Conservation (phyloP, 2,888 invertebrate genomes). For the Cataglyphis altisquamis region DNA sequence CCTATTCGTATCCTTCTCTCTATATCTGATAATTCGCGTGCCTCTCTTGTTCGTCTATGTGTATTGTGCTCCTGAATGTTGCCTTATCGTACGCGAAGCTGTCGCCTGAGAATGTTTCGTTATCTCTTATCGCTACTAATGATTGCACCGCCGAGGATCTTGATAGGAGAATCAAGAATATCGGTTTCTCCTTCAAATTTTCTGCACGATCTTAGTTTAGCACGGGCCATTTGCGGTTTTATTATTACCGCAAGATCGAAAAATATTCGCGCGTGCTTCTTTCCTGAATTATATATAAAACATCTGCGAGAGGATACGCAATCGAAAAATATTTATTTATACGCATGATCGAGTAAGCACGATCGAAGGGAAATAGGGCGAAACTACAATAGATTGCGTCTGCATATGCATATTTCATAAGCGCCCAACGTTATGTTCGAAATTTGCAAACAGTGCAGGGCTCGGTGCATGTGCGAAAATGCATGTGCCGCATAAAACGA, state of each 20-base stretch:
- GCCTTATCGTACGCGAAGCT: slow-evolving; percentile 71
- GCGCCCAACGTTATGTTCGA: neutral
- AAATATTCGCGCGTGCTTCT: neutral
- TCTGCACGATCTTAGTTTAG: neutral
- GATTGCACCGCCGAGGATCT: slow-evolving; percentile 62
- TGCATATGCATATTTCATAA: slow-evolving; percentile 14
- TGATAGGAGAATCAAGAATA: neutral
- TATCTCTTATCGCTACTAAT: slow-evolving; percentile 70
- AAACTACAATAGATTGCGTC: slow-evolving; percentile 10
- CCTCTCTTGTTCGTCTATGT: slow-evolving; percentile 60
- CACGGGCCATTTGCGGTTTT: neutral
- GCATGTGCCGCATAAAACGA: neutral
- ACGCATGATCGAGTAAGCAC: neutral
- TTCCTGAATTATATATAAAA: neutral
- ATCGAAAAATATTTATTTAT: neutral
- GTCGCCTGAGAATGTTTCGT: slow-evolving; percentile 78
- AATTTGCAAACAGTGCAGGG: slow-evolving; percentile 15
- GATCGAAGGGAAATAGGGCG: slow-evolving; percentile 4
- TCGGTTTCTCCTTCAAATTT: slow-evolving; percentile 11
- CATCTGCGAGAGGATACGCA: neutral
- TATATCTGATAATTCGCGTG: slow-evolving; percentile 47
- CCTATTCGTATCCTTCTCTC: neutral
- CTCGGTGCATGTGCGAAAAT: neutral
- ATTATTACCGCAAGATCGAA: neutral
- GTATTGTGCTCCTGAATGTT: slow-evolving; percentile 68